phyloP scores from a whole-genome alignment of 2,888 invertebrate genomes.

The Tenthredo amoena region DNA sequence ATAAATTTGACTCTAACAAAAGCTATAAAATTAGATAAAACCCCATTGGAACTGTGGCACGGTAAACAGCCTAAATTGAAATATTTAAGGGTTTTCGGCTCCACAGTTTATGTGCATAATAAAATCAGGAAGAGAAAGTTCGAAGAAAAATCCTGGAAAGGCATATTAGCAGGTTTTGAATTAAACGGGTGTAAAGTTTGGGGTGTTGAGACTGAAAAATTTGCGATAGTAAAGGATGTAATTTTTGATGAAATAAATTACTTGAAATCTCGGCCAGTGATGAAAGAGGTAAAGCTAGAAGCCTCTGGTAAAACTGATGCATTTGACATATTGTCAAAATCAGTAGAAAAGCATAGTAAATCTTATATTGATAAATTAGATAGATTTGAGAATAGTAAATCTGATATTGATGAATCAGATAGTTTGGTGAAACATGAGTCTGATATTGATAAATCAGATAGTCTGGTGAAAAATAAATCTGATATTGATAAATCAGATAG shows the following conservation, averaged over 20 bases:
- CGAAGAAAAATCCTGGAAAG: slow-evolving; percentile 54
- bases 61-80: slow-evolving; percentile 53
- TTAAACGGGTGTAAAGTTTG: slow-evolving; percentile 55
- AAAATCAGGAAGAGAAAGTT: slow-evolving; percentile 52
- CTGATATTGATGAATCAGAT: not conserved
- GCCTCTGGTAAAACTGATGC: slow-evolving; percentile 4
- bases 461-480: not conserved
- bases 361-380: not conserved
- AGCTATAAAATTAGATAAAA: slow-evolving; percentile 28
- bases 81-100: slow-evolving; percentile 55
- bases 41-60: slow-evolving; percentile 34
- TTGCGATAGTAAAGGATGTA: slow-evolving; percentile 51
- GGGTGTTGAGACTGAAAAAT: slow-evolving; percentile 41
- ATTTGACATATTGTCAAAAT: not conserved
- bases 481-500: not conserved
- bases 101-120: slow-evolving; percentile 50
- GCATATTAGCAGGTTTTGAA: slow-evolving; percentile 55
- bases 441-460: not conserved
- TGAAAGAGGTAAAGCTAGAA: slow-evolving; percentile 3
- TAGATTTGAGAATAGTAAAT: not conserved
- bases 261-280: slow-evolving; percentile 28
- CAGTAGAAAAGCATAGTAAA: not conserved
- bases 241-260: slow-evolving; percentile 52
- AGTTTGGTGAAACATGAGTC: not conserved
- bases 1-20: slow-evolving; percentile 50